phyloP scores from a whole-genome alignment of 2,888 invertebrate species.

The Gordius sp. region DNA sequence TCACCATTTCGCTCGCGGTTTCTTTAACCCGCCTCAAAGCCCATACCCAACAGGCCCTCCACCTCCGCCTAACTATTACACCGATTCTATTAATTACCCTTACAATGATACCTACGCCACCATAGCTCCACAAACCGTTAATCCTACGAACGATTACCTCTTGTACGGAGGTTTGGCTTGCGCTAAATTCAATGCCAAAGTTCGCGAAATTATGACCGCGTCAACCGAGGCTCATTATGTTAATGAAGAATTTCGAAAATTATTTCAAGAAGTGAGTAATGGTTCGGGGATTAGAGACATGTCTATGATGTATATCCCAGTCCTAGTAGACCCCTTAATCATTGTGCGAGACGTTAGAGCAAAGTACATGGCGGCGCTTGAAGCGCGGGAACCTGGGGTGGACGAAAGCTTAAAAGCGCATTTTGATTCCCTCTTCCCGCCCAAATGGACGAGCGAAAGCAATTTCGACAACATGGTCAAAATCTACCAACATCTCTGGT shows the following conservation, averaged over 20 bases:
- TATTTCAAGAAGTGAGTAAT: background rate
- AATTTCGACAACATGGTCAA: background rate
- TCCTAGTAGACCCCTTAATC: background rate
- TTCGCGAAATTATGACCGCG: background rate
- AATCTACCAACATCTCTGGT: background rate
- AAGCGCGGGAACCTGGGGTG: too few species aligned
- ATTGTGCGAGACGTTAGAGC: background rate
- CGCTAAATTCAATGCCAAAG: background rate
- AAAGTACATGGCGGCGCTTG: background rate
- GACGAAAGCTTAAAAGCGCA: too few species aligned
- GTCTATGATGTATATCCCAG: background rate
- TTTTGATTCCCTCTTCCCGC: too few species aligned
- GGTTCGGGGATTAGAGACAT: background rate
- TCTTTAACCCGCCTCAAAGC: background rate
- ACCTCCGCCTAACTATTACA: background rate
- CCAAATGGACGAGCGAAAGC: background rate
- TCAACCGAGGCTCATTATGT: background rate
- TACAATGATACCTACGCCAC: background rate
- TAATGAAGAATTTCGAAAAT: background rate
- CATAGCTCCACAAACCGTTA: background rate
- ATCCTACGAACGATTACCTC: background rate
- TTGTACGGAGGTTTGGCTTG: background rate
- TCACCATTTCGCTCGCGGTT: slow-evolving; percentile 3
- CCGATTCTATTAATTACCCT: background rate
- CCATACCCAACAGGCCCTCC: background rate